A percentile compares a stretch with the other conserved stretches of the same genome.
Evolutionary conservation across 2,888 invertebrate species (phyloP).

Genomic region (Pristionchus exspectatus): DNA sequence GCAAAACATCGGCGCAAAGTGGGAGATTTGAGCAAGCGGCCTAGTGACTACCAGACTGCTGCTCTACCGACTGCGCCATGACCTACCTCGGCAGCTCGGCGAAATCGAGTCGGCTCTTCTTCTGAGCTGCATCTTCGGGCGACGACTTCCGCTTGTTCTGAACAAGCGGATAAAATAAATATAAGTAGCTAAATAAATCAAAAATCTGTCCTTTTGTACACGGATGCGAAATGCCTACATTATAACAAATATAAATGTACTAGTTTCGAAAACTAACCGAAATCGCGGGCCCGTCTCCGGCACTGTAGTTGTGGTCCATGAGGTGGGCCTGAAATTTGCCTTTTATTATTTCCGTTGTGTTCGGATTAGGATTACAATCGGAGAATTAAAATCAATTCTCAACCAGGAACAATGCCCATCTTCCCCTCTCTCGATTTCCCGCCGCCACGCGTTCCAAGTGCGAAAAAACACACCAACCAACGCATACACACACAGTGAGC

Average conservation of each 20-base stretch:
- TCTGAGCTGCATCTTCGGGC: conserved; percentile 10
- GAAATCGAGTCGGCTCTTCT: conserved; percentile 51
- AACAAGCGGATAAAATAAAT: not conserved
- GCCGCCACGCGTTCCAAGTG: not conserved
- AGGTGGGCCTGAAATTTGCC: conserved; percentile 9
- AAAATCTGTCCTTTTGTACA: not conserved
- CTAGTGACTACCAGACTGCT: not conserved
- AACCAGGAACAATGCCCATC: not conserved
- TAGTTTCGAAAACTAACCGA: not conserved
- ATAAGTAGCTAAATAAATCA: not conserved
- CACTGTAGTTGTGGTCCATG: conserved; percentile 35
- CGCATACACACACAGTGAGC: not conserved
- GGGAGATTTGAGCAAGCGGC: not conserved
- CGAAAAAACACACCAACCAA: not conserved
- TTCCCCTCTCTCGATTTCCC: not conserved
- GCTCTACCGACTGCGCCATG: conserved; percentile 22
- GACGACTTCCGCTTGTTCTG: conserved; percentile 49
- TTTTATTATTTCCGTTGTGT: not conserved
- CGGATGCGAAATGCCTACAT: not conserved
- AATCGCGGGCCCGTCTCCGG: not conserved
- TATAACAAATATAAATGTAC: not conserved
- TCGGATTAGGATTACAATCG: too few relatives aligned
- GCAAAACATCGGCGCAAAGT: not conserved
- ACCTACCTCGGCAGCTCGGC: not conserved
- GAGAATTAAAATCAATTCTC: not conserved